phyloP scores from a whole-genome alignment of 2,797 vertebrate species.

The Pseudochirops cupreus region DNA sequence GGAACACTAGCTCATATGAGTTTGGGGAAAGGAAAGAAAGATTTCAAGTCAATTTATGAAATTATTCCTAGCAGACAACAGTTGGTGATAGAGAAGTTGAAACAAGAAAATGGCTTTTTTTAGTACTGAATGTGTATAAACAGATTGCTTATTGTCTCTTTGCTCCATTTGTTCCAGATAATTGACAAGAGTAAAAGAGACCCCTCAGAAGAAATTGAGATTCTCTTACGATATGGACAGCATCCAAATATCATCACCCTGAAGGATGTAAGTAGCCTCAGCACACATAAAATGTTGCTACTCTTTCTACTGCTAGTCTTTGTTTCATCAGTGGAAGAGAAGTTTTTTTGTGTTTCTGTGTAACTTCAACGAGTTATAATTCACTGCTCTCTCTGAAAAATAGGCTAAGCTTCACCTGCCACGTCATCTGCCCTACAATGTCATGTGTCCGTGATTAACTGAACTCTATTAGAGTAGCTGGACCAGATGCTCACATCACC shows the following conservation, averaged over 20 bases:
- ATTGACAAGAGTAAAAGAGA: slow-evolving; percentile 95
- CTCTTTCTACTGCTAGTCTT: not conserved
- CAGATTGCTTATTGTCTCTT: not conserved
- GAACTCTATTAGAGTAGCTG: not conserved
- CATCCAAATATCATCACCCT: slow-evolving; percentile 97
- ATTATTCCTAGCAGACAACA: not conserved
- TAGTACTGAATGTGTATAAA: accelerated
- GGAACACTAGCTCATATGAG: not conserved
- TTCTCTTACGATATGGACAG: slow-evolving; percentile 96
- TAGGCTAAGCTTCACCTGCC: not conserved
- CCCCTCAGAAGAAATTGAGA: slow-evolving; percentile 98
- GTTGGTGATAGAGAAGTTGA: too few species aligned
- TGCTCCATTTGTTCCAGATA: slow-evolving; percentile 87
- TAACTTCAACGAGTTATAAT: not conserved
- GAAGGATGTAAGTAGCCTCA: slow-evolving; percentile 92
- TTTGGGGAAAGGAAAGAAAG: accelerated
- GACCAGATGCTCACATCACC: accelerated
- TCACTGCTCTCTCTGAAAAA: not conserved
- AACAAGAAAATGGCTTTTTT: accelerated
- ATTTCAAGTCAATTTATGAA: not conserved
- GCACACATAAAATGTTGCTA: accelerated
- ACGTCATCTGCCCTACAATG: not conserved
- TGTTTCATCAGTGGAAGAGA: too few species aligned
- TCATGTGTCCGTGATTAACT: not conserved
- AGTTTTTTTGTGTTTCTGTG: not conserved